Conservation (phyloP, 2,113 vertebrate species). For the Pelecanoides urinatrix region DNA sequence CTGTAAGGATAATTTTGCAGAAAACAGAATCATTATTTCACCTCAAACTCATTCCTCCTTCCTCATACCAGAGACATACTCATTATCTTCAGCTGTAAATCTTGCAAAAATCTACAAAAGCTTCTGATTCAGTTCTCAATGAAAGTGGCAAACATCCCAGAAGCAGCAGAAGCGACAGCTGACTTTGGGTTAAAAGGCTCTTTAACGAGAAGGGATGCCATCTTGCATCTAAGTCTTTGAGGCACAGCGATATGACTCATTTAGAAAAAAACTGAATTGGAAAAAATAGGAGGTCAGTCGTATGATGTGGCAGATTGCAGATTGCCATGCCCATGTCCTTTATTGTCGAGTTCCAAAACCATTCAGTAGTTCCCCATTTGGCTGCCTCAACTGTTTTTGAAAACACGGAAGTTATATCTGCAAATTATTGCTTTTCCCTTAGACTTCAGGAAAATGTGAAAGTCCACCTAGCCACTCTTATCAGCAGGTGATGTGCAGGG, state of each 20-base stretch:
- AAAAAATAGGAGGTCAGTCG: not conserved
- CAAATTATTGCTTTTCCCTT: not conserved
- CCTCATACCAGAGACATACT: not conserved
- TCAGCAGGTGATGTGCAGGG: rapidly evolving
- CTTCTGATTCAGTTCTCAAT: not conserved
- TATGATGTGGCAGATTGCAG: not conserved
- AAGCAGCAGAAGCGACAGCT: not conserved
- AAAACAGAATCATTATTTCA: not conserved
- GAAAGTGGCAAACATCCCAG: not conserved
- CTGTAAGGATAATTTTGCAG: not conserved
- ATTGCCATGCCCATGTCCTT: not conserved
- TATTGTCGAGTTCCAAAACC: not conserved
- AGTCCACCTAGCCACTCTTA: not conserved
- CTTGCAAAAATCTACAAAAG: not conserved
- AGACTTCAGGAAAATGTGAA: not conserved
- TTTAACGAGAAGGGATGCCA: not conserved
- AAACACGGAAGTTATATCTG: not conserved
- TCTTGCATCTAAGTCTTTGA: not conserved
- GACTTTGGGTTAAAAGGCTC: not conserved
- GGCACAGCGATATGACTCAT: not conserved
- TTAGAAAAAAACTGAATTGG: not conserved
- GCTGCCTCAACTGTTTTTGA: not conserved
- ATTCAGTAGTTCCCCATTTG: not conserved
- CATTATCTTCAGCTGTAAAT: not conserved
- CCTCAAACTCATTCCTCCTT: not conserved